phyloP scores from a whole-genome alignment of 2,797 vertebrate species.

The Esox lucius region DNA sequence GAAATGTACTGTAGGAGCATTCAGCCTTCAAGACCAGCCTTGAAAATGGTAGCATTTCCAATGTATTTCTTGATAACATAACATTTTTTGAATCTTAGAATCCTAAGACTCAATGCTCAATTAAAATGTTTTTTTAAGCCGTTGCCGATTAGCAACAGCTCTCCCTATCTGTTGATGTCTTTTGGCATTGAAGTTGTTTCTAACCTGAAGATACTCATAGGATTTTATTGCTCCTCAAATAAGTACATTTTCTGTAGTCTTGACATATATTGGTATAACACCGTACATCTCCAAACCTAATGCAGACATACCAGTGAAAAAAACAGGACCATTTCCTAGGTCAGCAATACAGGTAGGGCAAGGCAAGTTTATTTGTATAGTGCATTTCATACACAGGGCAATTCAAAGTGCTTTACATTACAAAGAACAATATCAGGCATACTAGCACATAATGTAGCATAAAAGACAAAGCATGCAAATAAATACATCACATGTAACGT shows the following conservation, averaged over 20 bases:
- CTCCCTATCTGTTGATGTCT: not conserved
- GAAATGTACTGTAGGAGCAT: not conserved
- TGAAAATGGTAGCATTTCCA: not conserved
- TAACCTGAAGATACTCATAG: no score
- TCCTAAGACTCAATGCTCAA: not conserved
- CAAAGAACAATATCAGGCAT: no score
- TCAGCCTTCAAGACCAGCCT: not conserved
- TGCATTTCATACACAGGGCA: no score
- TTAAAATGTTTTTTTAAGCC: no score
- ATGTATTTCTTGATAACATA: not conserved
- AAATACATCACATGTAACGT: no score
- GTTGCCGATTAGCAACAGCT: not conserved
- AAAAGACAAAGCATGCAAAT: no score
- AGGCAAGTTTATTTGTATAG: not conserved
- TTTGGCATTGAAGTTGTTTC: not conserved
- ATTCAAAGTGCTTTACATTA: no score
- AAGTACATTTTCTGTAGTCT: not conserved
- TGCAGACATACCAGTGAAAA: not conserved
- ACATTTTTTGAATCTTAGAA: no score
- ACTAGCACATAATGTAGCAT: no score
- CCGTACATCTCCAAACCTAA: not conserved
- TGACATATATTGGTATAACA: not conserved
- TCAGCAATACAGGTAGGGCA: not conserved
- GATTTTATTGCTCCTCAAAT: no score
- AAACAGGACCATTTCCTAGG: not conserved